Conservation (phyloP, 2,888 invertebrate species). For the Ectemnius cavifrons region DNA sequence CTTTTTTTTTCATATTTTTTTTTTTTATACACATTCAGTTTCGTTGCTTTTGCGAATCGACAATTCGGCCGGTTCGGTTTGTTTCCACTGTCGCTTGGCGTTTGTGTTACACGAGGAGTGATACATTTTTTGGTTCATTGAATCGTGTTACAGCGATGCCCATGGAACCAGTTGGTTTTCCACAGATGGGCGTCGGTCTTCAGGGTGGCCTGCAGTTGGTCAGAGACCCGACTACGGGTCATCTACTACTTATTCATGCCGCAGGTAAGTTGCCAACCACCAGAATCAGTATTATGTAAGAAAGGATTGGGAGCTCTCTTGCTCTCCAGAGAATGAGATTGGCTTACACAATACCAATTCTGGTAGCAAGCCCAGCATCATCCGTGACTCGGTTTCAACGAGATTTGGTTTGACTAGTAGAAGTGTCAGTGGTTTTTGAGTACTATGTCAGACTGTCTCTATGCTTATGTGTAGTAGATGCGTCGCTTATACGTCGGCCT, state of each 20-base stretch:
- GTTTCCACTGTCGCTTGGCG: neutral
- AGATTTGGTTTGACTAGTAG: constrained; percentile 1
- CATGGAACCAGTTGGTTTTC: constrained; percentile 87
- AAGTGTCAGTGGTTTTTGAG: neutral
- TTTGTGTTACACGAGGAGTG: neutral
- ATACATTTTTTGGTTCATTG: constrained; percentile 9
- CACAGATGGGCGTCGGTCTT: constrained; percentile 73
- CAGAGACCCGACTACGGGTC: constrained; percentile 91
- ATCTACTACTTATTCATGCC: constrained; percentile 88
- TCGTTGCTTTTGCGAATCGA: no score
- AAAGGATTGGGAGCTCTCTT: neutral
- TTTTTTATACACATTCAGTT: no score
- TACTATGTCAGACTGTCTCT: constrained; percentile 7
- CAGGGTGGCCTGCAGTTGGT: constrained; percentile 83
- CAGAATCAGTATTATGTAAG: constrained; percentile 8
- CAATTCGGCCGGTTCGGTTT: no score
- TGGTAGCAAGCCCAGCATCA: neutral
- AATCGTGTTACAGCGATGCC: constrained; percentile 79
- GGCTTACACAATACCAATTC: constrained; percentile 7
- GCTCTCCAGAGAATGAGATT: neutral
- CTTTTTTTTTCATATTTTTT: no score
- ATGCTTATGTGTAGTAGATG: constrained; percentile 4
- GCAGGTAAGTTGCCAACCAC: constrained; percentile 78
- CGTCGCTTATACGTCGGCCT: neutral
- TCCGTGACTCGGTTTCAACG: neutral